phyloP scores from a whole-genome alignment of 2,888 invertebrate genomes.

The Dryococelus australis region DNA sequence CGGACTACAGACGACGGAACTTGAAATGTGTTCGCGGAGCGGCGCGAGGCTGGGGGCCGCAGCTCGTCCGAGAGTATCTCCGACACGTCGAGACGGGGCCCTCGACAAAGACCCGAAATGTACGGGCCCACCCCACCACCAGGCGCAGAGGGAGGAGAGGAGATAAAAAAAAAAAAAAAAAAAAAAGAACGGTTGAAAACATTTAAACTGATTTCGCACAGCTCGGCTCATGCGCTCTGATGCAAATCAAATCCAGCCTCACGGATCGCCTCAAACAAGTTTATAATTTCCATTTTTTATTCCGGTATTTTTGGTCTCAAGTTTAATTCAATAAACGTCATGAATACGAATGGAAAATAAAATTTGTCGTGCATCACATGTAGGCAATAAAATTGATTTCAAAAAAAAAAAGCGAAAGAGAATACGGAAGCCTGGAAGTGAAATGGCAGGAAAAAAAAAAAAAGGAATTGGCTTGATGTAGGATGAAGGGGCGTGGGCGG shows the following conservation, averaged over 20 bases:
- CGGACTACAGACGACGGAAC: no score
- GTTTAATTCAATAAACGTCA: slow-evolving; percentile 16
- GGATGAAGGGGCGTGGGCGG: not conserved
- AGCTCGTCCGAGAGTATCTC: no score
- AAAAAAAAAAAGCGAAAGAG: not conserved
- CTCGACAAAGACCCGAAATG: not conserved
- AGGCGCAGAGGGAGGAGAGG: no score
- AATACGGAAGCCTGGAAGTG: slow-evolving; percentile 3
- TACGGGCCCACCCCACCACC: not conserved
- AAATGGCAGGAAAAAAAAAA: slow-evolving; percentile 4
- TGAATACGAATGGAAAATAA: slow-evolving; percentile 16
- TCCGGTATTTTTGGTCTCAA: slow-evolving; percentile 16
- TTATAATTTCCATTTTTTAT: slow-evolving; percentile 16
- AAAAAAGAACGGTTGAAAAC: slow-evolving; percentile 16
- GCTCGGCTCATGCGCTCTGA: slow-evolving; percentile 16
- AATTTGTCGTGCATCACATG: slow-evolving; percentile 16
- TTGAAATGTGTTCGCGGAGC: no score
- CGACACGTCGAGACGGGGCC: not conserved
- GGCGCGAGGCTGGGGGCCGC: no score
- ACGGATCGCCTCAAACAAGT: slow-evolving; percentile 16
- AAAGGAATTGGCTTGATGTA: not conserved
- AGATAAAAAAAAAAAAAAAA: not conserved
- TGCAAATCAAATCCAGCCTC: slow-evolving; percentile 3
- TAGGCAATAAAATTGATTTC: slow-evolving; percentile 1
- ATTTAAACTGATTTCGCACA: slow-evolving; percentile 16